Base-by-base conservation (phyloP, 2,888 invertebrate species). In the Drosophila nigricruria region DNA sequence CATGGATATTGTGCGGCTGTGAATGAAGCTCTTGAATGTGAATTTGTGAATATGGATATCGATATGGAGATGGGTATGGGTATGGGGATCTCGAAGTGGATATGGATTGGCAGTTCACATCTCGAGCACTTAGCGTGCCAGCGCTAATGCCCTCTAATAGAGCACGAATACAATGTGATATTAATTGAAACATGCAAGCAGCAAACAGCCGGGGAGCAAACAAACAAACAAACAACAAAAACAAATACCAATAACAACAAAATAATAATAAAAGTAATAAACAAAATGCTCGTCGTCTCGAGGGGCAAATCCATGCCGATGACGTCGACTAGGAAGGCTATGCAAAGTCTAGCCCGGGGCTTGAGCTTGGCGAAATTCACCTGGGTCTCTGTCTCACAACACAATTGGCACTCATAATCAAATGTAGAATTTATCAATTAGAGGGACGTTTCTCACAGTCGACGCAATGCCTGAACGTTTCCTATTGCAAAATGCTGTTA, bases 141-240 rank as follows among this genome's bases (percentile, higher is more conserved):
- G 49, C 69, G 87, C 77, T 86, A 83, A 83, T 83, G 81, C 74
- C 70, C 74, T 75, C 77, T 82, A 82, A 82, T 82, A 77, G 68
- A 77, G 73, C 67, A 77, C 68, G 62, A 68, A 73, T 54, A 70
- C 66, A 71, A 72, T 69, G 68, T 62, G 70, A 69, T 79, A 81
- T 86, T 86, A 86, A 83, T 83, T 83, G 84, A 82, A 84, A 82
- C 83, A 82, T 70, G 83, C 83, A 73, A 81, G 78, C 73, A 71
- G 23, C 59, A 38, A 50, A 23, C 20, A 8, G 49, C 20, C 30
- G 47, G 25, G 20, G 20, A 23, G 20, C 30, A 43, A 54, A 36
- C 45, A 47, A n/a, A 47, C 47, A 45, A 34, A 20, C 42, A 20
- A 20, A 4, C 6, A 49, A 18, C n/a, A 71, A 53, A 25, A 60